Evolutionary conservation across 2,888 invertebrate genomes (phyloP).

Genomic region (Chalcosyrphus nemorum): DNA sequence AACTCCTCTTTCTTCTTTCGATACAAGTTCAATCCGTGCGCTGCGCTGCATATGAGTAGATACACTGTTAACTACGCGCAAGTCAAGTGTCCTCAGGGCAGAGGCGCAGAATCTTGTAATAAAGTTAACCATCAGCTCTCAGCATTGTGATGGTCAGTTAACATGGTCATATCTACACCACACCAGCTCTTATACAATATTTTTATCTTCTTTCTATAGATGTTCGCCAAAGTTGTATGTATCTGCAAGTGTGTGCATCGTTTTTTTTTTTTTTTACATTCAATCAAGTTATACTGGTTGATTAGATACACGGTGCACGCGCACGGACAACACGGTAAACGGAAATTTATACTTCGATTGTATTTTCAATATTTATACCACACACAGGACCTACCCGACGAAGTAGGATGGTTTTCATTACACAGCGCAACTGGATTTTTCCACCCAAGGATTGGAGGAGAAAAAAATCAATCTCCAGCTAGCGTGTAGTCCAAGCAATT

Average conservation of each 20-base stretch:
- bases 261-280: slow-evolving; percentile 59
- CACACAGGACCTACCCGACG: slow-evolving; percentile 36
- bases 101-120: slow-evolving; percentile 61
- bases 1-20: slow-evolving; percentile 41
- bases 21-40: neutral
- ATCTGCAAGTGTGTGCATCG: neutral
- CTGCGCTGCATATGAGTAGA: neutral
- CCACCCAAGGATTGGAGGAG: neutral
- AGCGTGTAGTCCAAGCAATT: slow-evolving; percentile 34
- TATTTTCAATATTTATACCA: slow-evolving; percentile 29
- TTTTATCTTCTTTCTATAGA: neutral
- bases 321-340: slow-evolving; percentile 24
- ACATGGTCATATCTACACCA: slow-evolving; percentile 62
- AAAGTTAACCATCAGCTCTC: slow-evolving; percentile 51
- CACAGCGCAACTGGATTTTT: slow-evolving; percentile 49
- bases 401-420: slow-evolving; percentile 28
- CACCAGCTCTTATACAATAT: slow-evolving; percentile 65
- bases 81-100: slow-evolving; percentile 54
- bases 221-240: slow-evolving; percentile 21
- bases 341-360: slow-evolving; percentile 31
- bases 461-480: slow-evolving; percentile 20
- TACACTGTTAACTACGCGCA: slow-evolving; percentile 7
- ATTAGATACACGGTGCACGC: slow-evolving; percentile 44
- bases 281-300: slow-evolving; percentile 69
- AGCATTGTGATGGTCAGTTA: slow-evolving; percentile 59